Evolutionary conservation across 2,797 vertebrate genomes (phyloP).

Genomic region (Trichosurus vulpecula): DNA sequence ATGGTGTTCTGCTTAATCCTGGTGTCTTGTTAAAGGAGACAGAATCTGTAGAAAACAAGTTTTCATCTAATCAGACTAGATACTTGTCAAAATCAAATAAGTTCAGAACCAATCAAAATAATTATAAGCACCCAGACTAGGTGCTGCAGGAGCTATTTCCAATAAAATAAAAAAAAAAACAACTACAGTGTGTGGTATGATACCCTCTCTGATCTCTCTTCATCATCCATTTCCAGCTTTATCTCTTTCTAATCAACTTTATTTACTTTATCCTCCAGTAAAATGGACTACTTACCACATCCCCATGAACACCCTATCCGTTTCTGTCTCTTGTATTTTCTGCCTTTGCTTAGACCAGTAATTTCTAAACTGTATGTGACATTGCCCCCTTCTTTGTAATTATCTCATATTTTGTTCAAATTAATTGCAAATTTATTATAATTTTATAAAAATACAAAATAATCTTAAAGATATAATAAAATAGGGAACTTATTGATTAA

Average conservation of each 20-base stretch:
- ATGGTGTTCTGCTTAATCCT: background rate
- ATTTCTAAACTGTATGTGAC: background rate
- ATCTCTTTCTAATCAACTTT: background rate
- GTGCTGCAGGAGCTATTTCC: background rate
- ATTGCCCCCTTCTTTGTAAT: background rate
- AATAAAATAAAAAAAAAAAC: background rate
- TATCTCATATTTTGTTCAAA: background rate
- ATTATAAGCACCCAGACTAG: background rate
- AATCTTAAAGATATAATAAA: background rate
- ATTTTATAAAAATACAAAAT: background rate
- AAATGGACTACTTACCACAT: background rate
- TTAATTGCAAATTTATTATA: background rate
- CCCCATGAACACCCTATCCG: background rate
- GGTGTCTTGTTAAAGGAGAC: background rate
- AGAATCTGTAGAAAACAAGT: background rate
- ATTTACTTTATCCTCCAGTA: background rate
- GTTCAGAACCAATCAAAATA: background rate
- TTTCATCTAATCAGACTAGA: background rate
- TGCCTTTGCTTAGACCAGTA: background rate
- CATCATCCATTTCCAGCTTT: background rate
- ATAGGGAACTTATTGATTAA: background rate
- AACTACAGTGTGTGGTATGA: background rate
- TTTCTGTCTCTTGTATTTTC: background rate
- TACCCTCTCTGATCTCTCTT: background rate
- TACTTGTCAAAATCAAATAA: background rate